Conservation (phyloP, 2,888 invertebrate genomes). For the Mayetiola destructor region DNA sequence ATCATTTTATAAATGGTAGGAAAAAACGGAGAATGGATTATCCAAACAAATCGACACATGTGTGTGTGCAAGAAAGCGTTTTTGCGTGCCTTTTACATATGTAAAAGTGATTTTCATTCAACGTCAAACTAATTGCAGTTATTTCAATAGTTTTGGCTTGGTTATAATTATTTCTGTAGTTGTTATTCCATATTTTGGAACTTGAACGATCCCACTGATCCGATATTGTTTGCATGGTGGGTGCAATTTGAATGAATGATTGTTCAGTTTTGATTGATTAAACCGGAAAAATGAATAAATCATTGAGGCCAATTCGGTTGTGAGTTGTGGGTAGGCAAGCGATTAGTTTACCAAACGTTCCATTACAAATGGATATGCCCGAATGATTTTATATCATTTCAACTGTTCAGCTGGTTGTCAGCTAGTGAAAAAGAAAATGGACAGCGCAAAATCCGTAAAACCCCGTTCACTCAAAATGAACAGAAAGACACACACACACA, state of each 20-base stretch:
- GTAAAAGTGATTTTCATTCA: slow-evolving; percentile 7
- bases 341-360: too few relatives aligned
- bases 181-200: background rate
- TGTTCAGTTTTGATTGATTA: slow-evolving; percentile 2
- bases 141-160: too few relatives aligned
- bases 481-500: too few relatives aligned
- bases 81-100: slow-evolving; percentile 11
- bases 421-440: too few relatives aligned
- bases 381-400: slow-evolving; percentile 1
- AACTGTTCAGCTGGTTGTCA: background rate
- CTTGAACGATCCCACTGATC: background rate
- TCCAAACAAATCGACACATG: slow-evolving; percentile 11
- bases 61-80: too few relatives aligned
- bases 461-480: too few relatives aligned
- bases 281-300: slow-evolving; percentile 12
- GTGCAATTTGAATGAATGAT: slow-evolving; percentile 2
- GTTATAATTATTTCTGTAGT: too few relatives aligned
- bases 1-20: background rate
- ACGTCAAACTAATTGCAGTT: background rate
- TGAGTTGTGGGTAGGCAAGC: background rate
- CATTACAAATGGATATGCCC: background rate
- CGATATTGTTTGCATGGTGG: background rate
- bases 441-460: too few relatives aligned
- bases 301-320: background rate
- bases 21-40: background rate